phyloP scores from a whole-genome alignment of 2,113 vertebrate species.

The Charina bottae region DNA sequence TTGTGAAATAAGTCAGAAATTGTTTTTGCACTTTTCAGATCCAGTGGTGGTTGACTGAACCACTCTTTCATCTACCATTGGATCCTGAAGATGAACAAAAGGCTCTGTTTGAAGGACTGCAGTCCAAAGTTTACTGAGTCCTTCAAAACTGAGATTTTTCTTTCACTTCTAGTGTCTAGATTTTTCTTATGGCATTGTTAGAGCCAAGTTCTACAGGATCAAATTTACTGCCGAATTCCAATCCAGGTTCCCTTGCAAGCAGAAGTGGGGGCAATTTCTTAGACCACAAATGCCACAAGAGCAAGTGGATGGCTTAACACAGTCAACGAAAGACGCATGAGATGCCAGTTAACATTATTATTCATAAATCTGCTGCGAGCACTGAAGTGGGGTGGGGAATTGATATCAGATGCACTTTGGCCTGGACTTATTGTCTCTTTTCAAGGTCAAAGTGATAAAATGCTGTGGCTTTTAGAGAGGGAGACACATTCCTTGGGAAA shows the following conservation, averaged over 20 bases:
- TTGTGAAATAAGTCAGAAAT: neutral
- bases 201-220: neutral
- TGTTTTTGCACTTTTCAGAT: neutral
- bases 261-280: neutral
- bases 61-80: neutral
- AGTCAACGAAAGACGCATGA: neutral
- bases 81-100: neutral
- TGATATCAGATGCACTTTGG: neutral
- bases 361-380: neutral
- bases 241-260: neutral
- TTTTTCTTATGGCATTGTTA: neutral
- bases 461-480: neutral
- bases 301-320: neutral
- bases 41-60: neutral
- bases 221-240: neutral
- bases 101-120: neutral
- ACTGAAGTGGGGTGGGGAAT: neutral
- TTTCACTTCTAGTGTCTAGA: neutral
- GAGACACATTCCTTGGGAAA: neutral
- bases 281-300: neutral
- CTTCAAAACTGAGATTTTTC: neutral
- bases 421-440: neutral
- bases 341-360: neutral
- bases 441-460: neutral
- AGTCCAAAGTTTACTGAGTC: neutral